Evolutionary conservation across 1,140 invertebrate genomes (phyloP).

Genomic region (Bicyclus anynana): DNA sequence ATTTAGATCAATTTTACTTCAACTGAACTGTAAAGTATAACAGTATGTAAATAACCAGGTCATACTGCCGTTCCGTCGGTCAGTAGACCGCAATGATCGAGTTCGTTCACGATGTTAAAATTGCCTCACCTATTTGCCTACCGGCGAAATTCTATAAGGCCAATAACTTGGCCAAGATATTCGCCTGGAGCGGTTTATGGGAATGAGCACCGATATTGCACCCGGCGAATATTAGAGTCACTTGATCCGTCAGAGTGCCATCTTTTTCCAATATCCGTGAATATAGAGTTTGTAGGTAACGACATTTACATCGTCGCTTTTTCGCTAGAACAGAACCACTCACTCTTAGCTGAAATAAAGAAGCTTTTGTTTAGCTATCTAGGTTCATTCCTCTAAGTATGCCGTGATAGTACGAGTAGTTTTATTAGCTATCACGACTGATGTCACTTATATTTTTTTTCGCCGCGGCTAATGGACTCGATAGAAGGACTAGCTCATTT

Average conservation of each 20-base stretch:
- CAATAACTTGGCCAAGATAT: conserved; percentile 50
- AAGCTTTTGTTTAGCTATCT: too few species aligned
- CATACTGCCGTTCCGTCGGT: conserved; percentile 6
- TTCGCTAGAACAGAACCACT: not conserved
- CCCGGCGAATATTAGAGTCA: conserved; percentile 20
- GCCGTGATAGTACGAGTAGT: too few species aligned
- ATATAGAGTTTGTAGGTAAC: conserved; percentile 14
- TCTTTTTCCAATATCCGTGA: conserved; percentile 26
- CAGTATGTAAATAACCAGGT: not conserved
- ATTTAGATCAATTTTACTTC: not conserved
- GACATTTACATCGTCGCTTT: conserved; percentile 1
- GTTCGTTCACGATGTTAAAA: conserved; percentile 56
- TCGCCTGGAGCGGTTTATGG: conserved; percentile 18
- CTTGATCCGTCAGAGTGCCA: conserved; percentile 21
- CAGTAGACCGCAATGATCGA: conserved; percentile 39
- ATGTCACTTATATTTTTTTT: too few species aligned
- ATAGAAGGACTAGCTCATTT: too few species aligned
- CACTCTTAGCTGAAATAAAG: not conserved
- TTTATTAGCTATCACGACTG: too few species aligned
- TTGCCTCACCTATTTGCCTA: conserved; percentile 51
- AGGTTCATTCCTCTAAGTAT: too few species aligned
- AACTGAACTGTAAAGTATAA: too few species aligned
- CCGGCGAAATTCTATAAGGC: conserved; percentile 51
- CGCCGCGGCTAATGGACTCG: too few species aligned
- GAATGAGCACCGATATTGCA: conserved; percentile 24